Percentiles rank a stretch among this genome's conserved stretches.
Evolutionary conservation across 2,113 vertebrate species (phyloP).

Genomic region (Otocyon megalotis): DNA sequence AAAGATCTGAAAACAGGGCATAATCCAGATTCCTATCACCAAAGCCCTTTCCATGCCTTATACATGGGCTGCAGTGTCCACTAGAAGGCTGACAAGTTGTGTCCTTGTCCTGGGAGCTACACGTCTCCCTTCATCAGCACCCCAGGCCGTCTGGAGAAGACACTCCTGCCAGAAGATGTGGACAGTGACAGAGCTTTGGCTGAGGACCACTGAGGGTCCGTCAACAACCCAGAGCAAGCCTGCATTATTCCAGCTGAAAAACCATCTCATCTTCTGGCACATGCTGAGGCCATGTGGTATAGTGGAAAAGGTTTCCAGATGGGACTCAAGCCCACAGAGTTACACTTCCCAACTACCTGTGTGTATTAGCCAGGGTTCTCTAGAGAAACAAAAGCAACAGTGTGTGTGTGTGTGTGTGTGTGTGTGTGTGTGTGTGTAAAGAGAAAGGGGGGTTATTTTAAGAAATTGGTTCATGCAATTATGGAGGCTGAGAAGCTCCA

Average conservation of each 20-base stretch:
- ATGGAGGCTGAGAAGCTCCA: neutral
- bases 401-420: neutral
- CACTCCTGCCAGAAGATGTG: neutral
- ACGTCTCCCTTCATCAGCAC: rapidly evolving
- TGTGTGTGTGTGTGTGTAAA: neutral
- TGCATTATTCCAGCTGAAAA: rapidly evolving
- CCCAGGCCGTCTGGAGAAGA: neutral
- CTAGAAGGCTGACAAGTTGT: neutral
- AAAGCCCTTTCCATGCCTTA: neutral
- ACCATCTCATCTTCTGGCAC: too few species aligned
- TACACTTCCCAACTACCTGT: neutral
- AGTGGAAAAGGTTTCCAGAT: neutral
- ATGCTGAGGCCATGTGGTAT: neutral
- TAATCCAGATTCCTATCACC: neutral
- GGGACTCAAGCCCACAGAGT: neutral
- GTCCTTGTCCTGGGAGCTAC: neutral
- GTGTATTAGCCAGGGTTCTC: too few species aligned
- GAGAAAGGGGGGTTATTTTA: neutral
- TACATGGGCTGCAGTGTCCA: neutral
- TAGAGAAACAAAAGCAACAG: neutral
- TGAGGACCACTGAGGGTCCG: neutral
- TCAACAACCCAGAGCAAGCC: neutral
- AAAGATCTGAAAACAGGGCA: neutral
- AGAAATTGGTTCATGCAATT: neutral
- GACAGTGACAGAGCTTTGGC: neutral